Base-by-base conservation (phyloP, 2,888 invertebrate species). In the Chrysolina haemoptera region DNA sequence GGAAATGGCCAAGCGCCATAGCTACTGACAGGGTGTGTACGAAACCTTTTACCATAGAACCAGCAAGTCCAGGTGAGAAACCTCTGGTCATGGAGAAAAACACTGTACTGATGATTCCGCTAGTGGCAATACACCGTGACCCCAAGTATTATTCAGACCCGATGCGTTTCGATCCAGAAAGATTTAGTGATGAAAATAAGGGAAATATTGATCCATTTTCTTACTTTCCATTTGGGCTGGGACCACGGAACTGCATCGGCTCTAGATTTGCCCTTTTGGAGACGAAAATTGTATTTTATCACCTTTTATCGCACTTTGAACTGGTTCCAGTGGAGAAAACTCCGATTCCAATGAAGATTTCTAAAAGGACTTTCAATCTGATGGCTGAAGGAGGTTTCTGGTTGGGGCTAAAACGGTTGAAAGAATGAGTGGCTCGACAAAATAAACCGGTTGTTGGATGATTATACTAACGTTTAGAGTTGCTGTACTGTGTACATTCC, bases 171-270 rank as follows among this genome's bases (percentile, higher is more conserved):
- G 85, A 90, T 82, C 90, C 90, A 0, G 88, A 89, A 68, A 66
- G 82, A 35, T 35, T 35, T 8, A 35, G 35, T 8, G 35, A 35
- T 8, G 35, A 35, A 35, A 35, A 35, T 8, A 35, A 35, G 8
- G 35, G 35, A 35, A 35, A 35, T 35, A 35, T 35, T 35, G 35
- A 35, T 35, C 35, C 89, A 0, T 89, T 89, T 75, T 87, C 89
- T 0, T 91, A 88, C 77, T 81, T 89, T 82, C 90, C 91, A 0
- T 91, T 91, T 78, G 91, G 91, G 2, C 76, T 83, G 46, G 91
- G 91, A 1, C 90, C 90, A 0, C 35, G 35, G 8, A 35, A 35
- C 35, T 35, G 35, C 8, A 35, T 35, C 8, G 35, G 35, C 3
- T 35, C 84, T 11, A 76, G 86, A 74, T 87, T 86, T 74, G 86